These are phyloP conservation scores for Spialia ferax DNA, from an alignment of 2,888 invertebrate species.

Conservation along the genomic window DNA sequence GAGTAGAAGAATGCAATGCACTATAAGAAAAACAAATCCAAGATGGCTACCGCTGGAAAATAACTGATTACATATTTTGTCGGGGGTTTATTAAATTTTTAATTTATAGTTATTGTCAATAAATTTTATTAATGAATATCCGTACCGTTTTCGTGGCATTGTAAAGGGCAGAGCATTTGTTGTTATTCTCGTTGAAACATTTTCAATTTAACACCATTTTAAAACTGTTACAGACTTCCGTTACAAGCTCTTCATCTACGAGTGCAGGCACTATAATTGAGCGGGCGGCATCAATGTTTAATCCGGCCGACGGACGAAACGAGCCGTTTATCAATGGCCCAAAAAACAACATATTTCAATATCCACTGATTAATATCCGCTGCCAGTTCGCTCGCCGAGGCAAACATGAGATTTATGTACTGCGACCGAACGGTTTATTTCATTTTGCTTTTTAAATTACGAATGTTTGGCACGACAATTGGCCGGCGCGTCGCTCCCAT, in stretches of 20 bases:
- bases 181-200: neutral
- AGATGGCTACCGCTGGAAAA: no score
- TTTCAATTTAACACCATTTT: neutral
- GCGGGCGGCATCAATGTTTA: constrained; percentile 79
- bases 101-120: no score
- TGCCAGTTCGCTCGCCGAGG: constrained; percentile 82
- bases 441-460: constrained; percentile 86
- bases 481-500: constrained; percentile 77
- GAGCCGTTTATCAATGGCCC: constrained; percentile 82
- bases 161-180: neutral
- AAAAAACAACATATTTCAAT: constrained; percentile 87
- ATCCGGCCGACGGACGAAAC: constrained; percentile 74
- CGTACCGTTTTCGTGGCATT: no score
- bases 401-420: constrained; percentile 86
- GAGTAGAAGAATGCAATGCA: no score
- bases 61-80: no score
- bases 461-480: constrained; percentile 83
- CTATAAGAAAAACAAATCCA: no score
- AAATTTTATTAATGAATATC: no score
- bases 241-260: constrained; percentile 34
- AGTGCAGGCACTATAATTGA: constrained; percentile 69
- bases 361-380: constrained; percentile 86
- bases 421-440: constrained; percentile 82
- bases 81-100: no score
- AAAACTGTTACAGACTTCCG: constrained; percentile 15